A percentile compares a stretch with the other conserved stretches of the same genome.
phyloP scores from a whole-genome alignment of 35 echinoderm and acorn worm genomes.

The Ophiothrix spiculata region DNA sequence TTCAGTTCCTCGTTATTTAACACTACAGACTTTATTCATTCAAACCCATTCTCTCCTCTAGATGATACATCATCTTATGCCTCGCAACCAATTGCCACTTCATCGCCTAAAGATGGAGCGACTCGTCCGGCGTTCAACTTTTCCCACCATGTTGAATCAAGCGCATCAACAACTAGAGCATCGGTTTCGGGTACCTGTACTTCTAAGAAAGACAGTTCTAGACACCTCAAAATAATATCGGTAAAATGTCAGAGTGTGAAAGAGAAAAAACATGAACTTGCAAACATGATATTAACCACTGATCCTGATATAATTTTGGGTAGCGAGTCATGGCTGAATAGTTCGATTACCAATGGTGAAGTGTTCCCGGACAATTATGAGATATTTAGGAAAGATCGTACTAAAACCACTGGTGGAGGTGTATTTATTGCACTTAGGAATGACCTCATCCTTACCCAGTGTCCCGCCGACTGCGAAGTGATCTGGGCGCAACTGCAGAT shows the following conservation, averaged over 20 bases:
- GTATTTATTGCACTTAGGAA: conserved; percentile 39
- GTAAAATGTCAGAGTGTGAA: conserved; percentile 40
- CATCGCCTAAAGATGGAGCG: not conserved
- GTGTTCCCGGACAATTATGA: conserved; percentile 33
- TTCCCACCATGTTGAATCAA: not conserved
- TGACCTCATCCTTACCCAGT: conserved; percentile 6
- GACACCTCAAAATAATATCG: conserved; percentile 3
- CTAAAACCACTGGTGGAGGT: conserved; percentile 19
- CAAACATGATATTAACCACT: conserved; percentile 22
- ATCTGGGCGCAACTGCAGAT: conserved; percentile 32
- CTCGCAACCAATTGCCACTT: not conserved
- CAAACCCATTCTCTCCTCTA: not conserved
- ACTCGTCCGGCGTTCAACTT: not conserved
- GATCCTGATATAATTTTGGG: conserved; percentile 26
- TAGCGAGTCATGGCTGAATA: conserved; percentile 44
- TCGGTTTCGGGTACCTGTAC: not conserved
- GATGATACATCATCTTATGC: not conserved
- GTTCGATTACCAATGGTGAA: conserved; percentile 18
- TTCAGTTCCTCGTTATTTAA: conserved; percentile 6
- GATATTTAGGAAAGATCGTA: conserved; percentile 30
- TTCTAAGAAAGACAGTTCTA: not conserved
- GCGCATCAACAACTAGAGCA: not conserved
- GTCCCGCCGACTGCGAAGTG: conserved; percentile 7
- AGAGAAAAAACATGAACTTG: conserved; percentile 19
- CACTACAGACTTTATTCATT: not conserved